Conservation (phyloP, 2,113 vertebrate species). For the Parotia lawesii region DNA sequence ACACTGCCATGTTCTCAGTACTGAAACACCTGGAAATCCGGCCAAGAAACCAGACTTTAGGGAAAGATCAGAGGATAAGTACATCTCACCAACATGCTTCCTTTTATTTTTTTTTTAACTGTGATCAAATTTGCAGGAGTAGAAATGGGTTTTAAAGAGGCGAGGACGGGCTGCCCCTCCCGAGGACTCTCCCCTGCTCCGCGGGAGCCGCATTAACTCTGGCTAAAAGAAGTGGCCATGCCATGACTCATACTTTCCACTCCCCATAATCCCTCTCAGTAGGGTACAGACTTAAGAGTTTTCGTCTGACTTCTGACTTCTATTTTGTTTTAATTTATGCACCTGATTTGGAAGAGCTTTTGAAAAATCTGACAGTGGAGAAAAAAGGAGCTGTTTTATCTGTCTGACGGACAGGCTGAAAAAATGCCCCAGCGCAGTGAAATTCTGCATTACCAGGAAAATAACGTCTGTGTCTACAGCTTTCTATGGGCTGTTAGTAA, state of each 20-base stretch:
- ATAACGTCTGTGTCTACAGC: neutral
- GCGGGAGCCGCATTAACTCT: neutral
- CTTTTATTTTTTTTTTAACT: neutral
- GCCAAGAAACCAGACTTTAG: neutral
- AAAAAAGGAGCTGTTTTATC: neutral
- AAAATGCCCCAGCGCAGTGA: neutral
- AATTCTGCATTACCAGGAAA: neutral
- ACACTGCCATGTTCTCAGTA: neutral
- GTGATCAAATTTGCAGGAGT: neutral
- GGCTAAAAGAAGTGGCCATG: constrained; percentile 33
- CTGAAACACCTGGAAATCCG: neutral
- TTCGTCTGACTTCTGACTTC: constrained; percentile 38
- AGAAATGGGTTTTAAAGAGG: neutral
- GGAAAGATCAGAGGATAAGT: neutral
- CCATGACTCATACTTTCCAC: constrained; percentile 67
- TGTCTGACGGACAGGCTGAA: constrained; percentile 4
- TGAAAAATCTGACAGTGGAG: constrained; percentile 40
- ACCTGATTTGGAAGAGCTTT: constrained; percentile 55
- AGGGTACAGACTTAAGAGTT: constrained; percentile 48
- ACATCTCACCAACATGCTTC: neutral
- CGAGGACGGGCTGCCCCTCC: neutral
- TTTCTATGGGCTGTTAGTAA: neutral
- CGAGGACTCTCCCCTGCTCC: neutral
- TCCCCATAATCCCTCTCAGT: constrained; percentile 54
- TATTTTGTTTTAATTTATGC: constrained; percentile 62